phyloP scores from a whole-genome alignment of 1,140 invertebrate species.

The Pygmarrhopalites habei region DNA sequence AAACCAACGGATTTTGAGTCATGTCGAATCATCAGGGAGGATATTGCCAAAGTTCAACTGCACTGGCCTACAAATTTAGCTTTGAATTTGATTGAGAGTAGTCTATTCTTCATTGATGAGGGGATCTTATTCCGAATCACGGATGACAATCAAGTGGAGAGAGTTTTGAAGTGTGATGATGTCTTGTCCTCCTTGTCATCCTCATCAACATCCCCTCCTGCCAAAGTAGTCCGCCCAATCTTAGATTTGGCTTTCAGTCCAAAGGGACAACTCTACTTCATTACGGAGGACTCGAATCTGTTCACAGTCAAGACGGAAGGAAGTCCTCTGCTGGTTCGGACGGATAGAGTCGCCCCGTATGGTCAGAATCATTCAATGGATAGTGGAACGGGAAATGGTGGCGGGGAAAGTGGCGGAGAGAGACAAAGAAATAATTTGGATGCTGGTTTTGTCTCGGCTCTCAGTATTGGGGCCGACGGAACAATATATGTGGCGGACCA shows the following conservation, averaged over 20 bases:
- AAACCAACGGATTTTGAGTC: slow-evolving; percentile 37
- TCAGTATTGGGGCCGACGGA: slow-evolving; percentile 87
- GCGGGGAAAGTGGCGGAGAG: no score
- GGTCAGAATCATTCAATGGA: neutral
- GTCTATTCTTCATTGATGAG: slow-evolving; percentile 91
- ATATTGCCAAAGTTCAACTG: slow-evolving; percentile 57
- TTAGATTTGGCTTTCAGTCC: slow-evolving; percentile 79
- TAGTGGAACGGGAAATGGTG: neutral
- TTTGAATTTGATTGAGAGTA: slow-evolving; percentile 85
- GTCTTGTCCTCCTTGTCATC: no score
- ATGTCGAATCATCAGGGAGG: slow-evolving; percentile 28
- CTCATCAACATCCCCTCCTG: slow-evolving; percentile 43
- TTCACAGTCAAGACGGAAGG: slow-evolving; percentile 27
- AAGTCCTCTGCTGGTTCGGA: slow-evolving; percentile 26
- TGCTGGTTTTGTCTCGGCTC: slow-evolving; percentile 77
- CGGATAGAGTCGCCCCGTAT: slow-evolving; percentile 30
- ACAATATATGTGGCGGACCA: slow-evolving; percentile 91
- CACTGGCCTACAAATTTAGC: slow-evolving; percentile 93
- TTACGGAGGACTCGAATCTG: slow-evolving; percentile 48
- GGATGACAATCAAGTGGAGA: slow-evolving; percentile 67
- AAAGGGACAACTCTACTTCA: slow-evolving; percentile 85
- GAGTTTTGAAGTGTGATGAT: slow-evolving; percentile 71
- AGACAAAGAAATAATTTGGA: slow-evolving; percentile 68
- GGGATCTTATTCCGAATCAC: slow-evolving; percentile 85
- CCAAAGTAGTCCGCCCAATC: slow-evolving; percentile 33